These are phyloP conservation scores for Drosophila nannoptera DNA, from an alignment of 1,140 invertebrate species.

Conservation along the genomic window DNA sequence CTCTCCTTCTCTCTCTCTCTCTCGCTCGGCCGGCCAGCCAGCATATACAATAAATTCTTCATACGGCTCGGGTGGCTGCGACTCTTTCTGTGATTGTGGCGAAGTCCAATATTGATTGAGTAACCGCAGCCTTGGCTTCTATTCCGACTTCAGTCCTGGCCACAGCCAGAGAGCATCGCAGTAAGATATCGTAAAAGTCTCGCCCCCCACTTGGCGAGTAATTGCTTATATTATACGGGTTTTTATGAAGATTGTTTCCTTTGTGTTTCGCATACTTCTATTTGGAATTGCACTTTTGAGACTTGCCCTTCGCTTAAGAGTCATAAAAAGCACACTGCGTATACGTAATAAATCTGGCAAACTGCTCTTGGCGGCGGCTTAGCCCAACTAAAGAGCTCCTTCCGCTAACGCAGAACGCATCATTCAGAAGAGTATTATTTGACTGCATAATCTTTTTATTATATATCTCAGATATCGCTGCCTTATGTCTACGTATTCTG, in stretches of 20 bases:
- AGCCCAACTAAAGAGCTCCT: slow-evolving; percentile 6
- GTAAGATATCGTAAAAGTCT: slow-evolving; percentile 61
- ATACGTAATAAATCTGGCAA: slow-evolving; percentile 32
- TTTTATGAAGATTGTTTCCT: slow-evolving; percentile 65
- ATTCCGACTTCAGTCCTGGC: background rate
- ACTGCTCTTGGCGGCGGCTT: background rate
- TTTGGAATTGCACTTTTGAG: slow-evolving; percentile 57
- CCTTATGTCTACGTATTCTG: no score
- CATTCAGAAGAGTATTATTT: no score
- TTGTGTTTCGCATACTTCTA: slow-evolving; percentile 25
- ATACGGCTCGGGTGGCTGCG: slow-evolving; percentile 2
- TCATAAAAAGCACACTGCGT: slow-evolving; percentile 41
- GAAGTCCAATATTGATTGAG: slow-evolving; percentile 70
- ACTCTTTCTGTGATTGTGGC: slow-evolving; percentile 29
- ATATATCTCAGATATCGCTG: no score
- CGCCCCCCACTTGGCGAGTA: slow-evolving; percentile 31
- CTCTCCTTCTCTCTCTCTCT: slow-evolving; percentile 35
- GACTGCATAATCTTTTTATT: no score
- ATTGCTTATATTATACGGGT: slow-evolving; percentile 63
- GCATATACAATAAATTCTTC: slow-evolving; percentile 39
- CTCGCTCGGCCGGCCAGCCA: slow-evolving; percentile 50
- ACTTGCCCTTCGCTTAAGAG: slow-evolving; percentile 39
- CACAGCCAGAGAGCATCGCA: slow-evolving; percentile 54
- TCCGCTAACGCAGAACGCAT: background rate
- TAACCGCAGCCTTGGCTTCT: slow-evolving; percentile 58